Percentiles rank a stretch among this genome's conserved stretches.
These are phyloP conservation scores for Oreonectes daqikongensis DNA, from an alignment of 2,797 vertebrate genomes.

Conservation along the genomic window DNA sequence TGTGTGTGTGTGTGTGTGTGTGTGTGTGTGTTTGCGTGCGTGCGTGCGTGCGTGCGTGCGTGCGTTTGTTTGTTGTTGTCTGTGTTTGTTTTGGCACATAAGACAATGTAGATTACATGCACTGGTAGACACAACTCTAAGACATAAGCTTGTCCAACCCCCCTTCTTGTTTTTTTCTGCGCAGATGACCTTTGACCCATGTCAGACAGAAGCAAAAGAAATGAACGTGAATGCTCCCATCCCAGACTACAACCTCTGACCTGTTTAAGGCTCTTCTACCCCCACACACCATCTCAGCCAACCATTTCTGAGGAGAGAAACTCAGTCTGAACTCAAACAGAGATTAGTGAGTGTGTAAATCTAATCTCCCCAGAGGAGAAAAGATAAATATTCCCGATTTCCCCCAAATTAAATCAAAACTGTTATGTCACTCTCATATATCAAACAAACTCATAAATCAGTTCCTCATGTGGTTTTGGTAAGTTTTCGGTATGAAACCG, in stretches of 20 bases:
- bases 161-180: conserved; percentile 23
- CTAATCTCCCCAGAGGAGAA: conserved; percentile 27
- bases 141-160: conserved; percentile 19
- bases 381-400: conserved; percentile 37
- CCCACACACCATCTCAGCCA: conserved; percentile 29
- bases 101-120: conserved; percentile 30
- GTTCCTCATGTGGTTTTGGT: conserved; percentile 17
- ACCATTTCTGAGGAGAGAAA: conserved; percentile 43
- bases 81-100: conserved; percentile 36
- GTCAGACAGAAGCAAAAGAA: conserved; percentile 56
- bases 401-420: conserved; percentile 39
- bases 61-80: conserved; percentile 15
- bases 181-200: conserved; percentile 54
- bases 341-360: conserved; percentile 45
- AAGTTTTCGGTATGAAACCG: not conserved
- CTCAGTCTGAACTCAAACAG: conserved; percentile 15
- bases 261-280: conserved; percentile 47
- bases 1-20: conserved; percentile 23
- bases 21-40: conserved; percentile 39
- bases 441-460: conserved; percentile 11
- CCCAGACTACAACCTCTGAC: conserved; percentile 52
- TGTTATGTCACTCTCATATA: conserved; percentile 2
- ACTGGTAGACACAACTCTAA: conserved; percentile 30
- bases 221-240: conserved; percentile 59
- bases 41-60: not conserved